Evolutionary conservation across 2,113 vertebrate genomes (phyloP), one percentile per base, ranked within the genome.

Genomic region (Nerophis lumbriciformis): DNA sequence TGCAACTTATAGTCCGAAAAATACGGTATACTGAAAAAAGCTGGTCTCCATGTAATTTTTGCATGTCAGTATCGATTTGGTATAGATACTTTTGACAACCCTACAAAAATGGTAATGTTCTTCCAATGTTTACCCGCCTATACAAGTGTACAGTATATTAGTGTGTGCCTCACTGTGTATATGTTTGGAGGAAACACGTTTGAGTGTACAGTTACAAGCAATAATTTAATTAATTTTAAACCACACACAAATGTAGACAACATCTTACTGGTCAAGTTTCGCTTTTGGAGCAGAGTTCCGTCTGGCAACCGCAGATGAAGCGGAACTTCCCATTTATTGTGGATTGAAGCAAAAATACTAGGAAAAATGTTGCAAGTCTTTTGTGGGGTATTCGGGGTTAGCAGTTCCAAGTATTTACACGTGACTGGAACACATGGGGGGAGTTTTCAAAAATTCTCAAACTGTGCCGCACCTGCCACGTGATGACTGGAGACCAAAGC

Each of bases 261-360:
- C 63, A 53, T 63, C 61, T 55, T 58, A 57, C 37, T 12, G n/a
- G 38, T 48, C 2, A 2, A 53, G 76, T 81, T 77, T 80, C 66
- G 65, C 72, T 78, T 82, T 83, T 67, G 73, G 38, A 59, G 1
- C 19, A 37, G 59, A 78, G 19, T 68, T 69, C 53, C 72, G 73
- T 65, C 6, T 80, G 68, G 79, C 1, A 6, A 65, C 75, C 79
- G 45, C 71, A 71, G 36, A 54, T 6, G 39, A 10, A 9, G 3
- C 13, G 52, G 28, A 48, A 78, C 56, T 79, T 83, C 66, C 68
- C 37, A 5, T 2, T 65, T 37, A 11, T 5, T 49, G 69, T 42
- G 76, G 79, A 47, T 2, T 4, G 36, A 14, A 4, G 6, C 11
- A 38, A 47, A 68, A 54, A 68, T 72, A 66, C 56, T 10, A 16